A percentile compares a stretch with the other conserved stretches of the same genome.
Evolutionary conservation across 2,797 vertebrate species (phyloP).

Genomic region (Acridotheres tristis): DNA sequence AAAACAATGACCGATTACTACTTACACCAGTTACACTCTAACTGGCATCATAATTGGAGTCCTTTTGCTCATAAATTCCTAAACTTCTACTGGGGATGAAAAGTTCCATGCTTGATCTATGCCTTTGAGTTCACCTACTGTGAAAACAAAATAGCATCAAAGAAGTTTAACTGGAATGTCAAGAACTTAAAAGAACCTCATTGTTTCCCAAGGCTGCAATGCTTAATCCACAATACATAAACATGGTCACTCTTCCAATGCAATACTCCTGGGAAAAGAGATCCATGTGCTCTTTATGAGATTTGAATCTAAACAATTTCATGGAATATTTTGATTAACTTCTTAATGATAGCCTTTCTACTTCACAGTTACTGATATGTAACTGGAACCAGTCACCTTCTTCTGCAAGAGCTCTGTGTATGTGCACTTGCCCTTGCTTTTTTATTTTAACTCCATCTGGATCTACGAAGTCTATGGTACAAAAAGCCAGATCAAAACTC

Average conservation of each 20-base stretch:
- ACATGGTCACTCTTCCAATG: background rate
- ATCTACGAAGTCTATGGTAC: slow-evolving; percentile 68
- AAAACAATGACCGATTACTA: background rate
- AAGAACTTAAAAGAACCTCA: background rate
- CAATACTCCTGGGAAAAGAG: background rate
- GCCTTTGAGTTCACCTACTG: background rate
- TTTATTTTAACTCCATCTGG: slow-evolving; percentile 59
- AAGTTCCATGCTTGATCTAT: background rate
- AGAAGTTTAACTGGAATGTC: slow-evolving; percentile 27
- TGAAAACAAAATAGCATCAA: background rate
- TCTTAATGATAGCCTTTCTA: background rate
- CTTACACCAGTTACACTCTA: background rate
- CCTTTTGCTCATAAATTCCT: background rate
- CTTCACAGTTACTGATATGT: background rate
- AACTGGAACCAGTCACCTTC: slow-evolving; percentile 60
- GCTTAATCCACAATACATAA: background rate
- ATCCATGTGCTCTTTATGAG: background rate
- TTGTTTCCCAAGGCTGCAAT: background rate
- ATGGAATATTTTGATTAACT: background rate
- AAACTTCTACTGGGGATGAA: background rate
- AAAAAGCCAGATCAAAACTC: slow-evolving; percentile 70
- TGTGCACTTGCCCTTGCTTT: slow-evolving; percentile 69
- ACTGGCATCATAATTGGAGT: background rate
- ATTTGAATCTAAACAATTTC: background rate
- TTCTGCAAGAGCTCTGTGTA: slow-evolving; percentile 51